Evolutionary conservation across 2,113 vertebrate species (phyloP).

Genomic region (Brachionichthys hirsutus): DNA sequence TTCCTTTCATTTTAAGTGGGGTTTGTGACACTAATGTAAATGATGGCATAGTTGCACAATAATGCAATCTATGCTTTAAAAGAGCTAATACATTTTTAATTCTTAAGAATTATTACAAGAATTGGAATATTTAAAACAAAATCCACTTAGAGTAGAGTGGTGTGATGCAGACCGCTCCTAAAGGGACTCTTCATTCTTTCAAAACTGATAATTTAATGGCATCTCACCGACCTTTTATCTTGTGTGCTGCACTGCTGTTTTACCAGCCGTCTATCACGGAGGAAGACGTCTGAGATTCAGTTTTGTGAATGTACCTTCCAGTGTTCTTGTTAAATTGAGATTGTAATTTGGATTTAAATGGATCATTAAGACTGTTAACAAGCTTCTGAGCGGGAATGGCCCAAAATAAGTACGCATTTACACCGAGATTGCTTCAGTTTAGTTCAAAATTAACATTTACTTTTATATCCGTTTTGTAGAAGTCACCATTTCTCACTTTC

Average conservation of each 20-base stretch:
- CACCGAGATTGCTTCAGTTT: background rate
- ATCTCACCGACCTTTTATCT: conserved; percentile 7
- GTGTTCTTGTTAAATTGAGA: conserved; percentile 19
- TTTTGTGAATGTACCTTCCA: conserved; percentile 2
- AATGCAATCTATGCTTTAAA: no score
- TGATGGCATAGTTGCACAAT: background rate
- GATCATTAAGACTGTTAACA: conserved; percentile 33
- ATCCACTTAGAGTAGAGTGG: no score
- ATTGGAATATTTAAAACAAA: no score
- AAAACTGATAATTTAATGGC: conserved; percentile 2
- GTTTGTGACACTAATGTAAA: no score
- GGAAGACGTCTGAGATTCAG: background rate
- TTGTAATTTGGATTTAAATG: conserved; percentile 27
- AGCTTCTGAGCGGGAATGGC: conserved; percentile 3
- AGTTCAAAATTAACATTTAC: conserved; percentile 1
- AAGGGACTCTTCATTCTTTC: background rate
- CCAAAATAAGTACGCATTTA: conserved; percentile 1
- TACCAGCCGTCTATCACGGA: conserved; percentile 10
- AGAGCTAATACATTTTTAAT: no score
- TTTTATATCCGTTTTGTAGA: background rate
- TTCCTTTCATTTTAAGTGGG: no score
- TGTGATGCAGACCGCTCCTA: background rate
- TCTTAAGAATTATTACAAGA: no score
- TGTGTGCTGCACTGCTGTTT: background rate
- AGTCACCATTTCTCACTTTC: no score